Conservation (phyloP, 2,888 invertebrate genomes). For the Dusona sp. region DNA sequence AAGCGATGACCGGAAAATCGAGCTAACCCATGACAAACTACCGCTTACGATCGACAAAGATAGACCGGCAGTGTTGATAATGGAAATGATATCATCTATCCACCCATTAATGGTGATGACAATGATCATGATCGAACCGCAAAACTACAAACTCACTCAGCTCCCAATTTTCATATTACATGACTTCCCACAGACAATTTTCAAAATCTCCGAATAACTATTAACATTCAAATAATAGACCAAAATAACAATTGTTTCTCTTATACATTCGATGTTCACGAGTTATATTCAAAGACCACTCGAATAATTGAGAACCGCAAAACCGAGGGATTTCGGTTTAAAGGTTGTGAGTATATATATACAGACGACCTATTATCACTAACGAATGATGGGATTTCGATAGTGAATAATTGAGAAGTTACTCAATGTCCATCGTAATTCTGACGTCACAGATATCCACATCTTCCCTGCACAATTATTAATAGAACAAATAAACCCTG, state of each 20-base stretch:
- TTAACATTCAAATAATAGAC: conserved; percentile 30
- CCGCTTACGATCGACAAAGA: neutral
- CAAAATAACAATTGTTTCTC: conserved; percentile 33
- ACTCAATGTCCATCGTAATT: neutral
- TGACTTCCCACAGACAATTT: neutral
- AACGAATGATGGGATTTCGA: conserved; percentile 54
- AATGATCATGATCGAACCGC: conserved; percentile 46
- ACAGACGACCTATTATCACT: conserved; percentile 33
- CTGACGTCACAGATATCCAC: neutral
- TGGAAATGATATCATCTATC: conserved; percentile 30
- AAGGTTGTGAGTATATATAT: no score
- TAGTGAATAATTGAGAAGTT: conserved; percentile 53
- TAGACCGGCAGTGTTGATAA: conserved; percentile 19
- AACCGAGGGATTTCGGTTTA: neutral
- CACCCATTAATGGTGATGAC: conserved; percentile 45
- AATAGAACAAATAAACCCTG: neutral
- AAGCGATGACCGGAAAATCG: neutral
- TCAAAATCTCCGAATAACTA: neutral
- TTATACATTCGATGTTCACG: neutral
- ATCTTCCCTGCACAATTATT: neutral
- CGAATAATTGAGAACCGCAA: neutral
- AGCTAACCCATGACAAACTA: neutral
- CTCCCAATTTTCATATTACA: neutral
- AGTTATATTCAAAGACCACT: neutral
- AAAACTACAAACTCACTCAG: conserved; percentile 22